These are phyloP conservation scores for Athene cunicularia DNA, from an alignment of 2,113 vertebrate species.

Conservation along the genomic window DNA sequence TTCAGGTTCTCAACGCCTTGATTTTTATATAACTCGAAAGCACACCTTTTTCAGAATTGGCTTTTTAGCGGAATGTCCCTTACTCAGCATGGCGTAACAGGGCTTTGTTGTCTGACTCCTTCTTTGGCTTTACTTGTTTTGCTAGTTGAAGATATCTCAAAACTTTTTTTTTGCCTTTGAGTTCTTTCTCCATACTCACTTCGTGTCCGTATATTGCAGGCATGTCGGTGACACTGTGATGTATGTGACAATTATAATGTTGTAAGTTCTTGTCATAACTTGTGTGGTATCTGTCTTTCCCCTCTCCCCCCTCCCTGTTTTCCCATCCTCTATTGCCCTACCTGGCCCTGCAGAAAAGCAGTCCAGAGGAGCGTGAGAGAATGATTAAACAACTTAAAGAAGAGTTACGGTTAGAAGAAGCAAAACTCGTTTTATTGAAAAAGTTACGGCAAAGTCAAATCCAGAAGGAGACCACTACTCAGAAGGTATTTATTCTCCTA, in stretches of 20 bases:
- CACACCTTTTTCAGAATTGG: neutral
- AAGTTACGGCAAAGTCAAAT: constrained; percentile 97
- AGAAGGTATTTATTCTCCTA: constrained; percentile 81
- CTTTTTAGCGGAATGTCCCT: neutral
- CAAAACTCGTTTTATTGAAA: constrained; percentile 93
- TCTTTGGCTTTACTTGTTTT: neutral
- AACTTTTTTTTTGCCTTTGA: neutral
- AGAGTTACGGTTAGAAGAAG: constrained; percentile 93
- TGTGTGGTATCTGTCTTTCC: neutral
- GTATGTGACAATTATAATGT: accelerated
- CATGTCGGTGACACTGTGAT: neutral
- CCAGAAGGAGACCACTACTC: constrained; percentile 88
- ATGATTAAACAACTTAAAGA: constrained; percentile 94
- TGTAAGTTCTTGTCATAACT: neutral
- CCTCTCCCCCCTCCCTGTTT: neutral
- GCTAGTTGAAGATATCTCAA: neutral
- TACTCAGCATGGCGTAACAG: neutral
- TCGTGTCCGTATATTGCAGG: neutral
- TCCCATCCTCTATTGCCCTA: neutral
- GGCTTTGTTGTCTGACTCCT: neutral
- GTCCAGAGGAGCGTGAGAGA: constrained; percentile 87
- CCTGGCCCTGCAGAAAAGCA: constrained; percentile 82
- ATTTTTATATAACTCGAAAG: neutral
- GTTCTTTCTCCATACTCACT: neutral
- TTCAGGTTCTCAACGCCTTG: neutral